Conservation (phyloP, 2,888 invertebrate species). For the Rhingia campestris region DNA sequence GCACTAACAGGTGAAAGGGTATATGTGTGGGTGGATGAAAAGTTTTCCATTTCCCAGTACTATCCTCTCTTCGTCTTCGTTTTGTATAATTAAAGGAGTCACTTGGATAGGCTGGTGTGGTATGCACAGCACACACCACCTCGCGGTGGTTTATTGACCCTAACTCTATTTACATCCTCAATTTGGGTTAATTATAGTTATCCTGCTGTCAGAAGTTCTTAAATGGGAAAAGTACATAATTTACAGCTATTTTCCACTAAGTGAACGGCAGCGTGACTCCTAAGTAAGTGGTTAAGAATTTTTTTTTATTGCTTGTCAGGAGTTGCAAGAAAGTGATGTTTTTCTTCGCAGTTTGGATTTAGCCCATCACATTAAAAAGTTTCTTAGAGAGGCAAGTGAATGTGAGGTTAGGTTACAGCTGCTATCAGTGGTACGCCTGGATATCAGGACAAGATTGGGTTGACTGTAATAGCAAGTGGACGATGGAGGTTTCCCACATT, state of each 20-base stretch:
- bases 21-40: background rate
- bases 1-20: background rate
- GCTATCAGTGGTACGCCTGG: no score
- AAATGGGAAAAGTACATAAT: background rate
- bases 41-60: background rate
- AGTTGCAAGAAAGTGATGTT: background rate
- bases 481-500: no score
- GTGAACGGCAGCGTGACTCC: conserved; percentile 5
- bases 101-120: conserved; percentile 4
- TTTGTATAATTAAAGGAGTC: conserved; percentile 4
- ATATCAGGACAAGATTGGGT: no score
- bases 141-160: conserved; percentile 23
- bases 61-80: background rate
- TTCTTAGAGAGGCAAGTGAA: no score
- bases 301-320: background rate
- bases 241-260: conserved; percentile 4
- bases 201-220: conserved; percentile 8
- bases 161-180: background rate
- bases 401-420: no score
- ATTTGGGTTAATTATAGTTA: conserved; percentile 34
- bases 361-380: no score
- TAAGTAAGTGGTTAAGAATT: conserved; percentile 9
- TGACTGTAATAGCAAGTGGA: no score
- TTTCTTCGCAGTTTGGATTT: no score
- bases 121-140: no score